Evolutionary conservation across 2,797 vertebrate genomes (phyloP).

Genomic region (Bucorvus abyssinicus): DNA sequence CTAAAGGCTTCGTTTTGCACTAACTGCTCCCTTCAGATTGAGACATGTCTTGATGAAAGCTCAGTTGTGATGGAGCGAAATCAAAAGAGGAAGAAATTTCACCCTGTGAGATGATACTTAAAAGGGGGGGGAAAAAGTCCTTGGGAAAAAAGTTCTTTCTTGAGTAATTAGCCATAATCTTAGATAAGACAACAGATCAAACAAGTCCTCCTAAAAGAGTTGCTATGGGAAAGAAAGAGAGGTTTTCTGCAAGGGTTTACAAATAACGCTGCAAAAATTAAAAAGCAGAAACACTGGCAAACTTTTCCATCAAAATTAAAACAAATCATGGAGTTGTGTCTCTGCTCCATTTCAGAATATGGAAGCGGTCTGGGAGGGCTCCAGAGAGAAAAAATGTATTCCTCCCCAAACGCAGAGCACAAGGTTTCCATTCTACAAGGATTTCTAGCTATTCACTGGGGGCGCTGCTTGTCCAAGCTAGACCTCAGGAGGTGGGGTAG

Average conservation of each 20-base stretch:
- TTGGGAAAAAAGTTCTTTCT: not conserved
- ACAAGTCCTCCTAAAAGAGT: constrained; percentile 39
- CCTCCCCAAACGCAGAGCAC: accelerated
- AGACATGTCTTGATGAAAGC: constrained; percentile 19
- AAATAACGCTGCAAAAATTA: not conserved
- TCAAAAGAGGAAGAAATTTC: constrained; percentile 21
- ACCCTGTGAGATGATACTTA: not conserved
- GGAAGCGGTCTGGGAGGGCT: not conserved
- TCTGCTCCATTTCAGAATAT: not conserved
- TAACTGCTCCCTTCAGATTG: constrained; percentile 25
- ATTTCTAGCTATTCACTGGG: not conserved
- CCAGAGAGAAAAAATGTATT: not conserved
- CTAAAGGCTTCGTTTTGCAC: not conserved
- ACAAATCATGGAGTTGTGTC: not conserved
- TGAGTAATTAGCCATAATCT: constrained; percentile 69
- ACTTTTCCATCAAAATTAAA: not conserved
- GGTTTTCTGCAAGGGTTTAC: not conserved
- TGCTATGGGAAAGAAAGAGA: not conserved
- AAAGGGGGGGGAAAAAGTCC: not conserved
- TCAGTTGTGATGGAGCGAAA: not conserved
- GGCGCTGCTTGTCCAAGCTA: accelerated
- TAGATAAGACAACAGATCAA: constrained; percentile 67
- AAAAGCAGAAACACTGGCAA: not conserved
- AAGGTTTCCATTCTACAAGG: not conserved
- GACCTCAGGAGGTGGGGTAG: not conserved